Evolutionary conservation across 2,888 invertebrate genomes (phyloP), one percentile per base, ranked within the genome.

Genomic region (Pediacus dermestoides): DNA sequence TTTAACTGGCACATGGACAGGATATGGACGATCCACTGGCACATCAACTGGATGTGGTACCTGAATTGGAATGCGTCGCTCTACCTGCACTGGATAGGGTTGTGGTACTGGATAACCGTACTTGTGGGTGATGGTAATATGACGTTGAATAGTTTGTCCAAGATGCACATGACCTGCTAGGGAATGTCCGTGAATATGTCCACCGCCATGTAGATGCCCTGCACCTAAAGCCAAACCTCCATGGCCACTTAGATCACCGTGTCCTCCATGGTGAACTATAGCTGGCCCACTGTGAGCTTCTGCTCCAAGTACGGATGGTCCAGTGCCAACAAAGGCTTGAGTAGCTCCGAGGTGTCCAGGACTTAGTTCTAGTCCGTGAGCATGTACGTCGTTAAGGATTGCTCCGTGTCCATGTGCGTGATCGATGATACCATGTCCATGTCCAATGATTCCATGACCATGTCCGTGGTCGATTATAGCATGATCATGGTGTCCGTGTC

Each of bases 101-200:
- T 72, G 72, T 0, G 74, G 68, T n/a, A 74, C 70, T 3, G 74
- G 72, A 1, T 75, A 70, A 12, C 70, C 65, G 27, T 63, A 45
- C 31, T 70, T 73, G 41, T 71, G 70, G 9, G 70, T 65, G 34
- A 74, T 63, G 15, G 71, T 64, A 4, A 72, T 63, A 23, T 70
- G 65, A 9, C 64, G 45, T 13, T 46, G 46, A 14, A 55, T 39
- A 25, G 45, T 34, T 22, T 44, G 51, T 25, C 55, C 57, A 9
- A 57, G 45, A 36, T 48, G 46, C 16, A 43, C 43, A 16, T 44
- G 48, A 15, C 43, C 34, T 34, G 37, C 41, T 15, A 34, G 35
- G n/a, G 40, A 22, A 21, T 46, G 46, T n/a, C 21, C 30, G 11
- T 50, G 42, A 1, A 53, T 47, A 1, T 37, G 44, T 28, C 37